Base-by-base conservation (phyloP, 2,797 vertebrate genomes). In the Acestrorhynchus altus region DNA sequence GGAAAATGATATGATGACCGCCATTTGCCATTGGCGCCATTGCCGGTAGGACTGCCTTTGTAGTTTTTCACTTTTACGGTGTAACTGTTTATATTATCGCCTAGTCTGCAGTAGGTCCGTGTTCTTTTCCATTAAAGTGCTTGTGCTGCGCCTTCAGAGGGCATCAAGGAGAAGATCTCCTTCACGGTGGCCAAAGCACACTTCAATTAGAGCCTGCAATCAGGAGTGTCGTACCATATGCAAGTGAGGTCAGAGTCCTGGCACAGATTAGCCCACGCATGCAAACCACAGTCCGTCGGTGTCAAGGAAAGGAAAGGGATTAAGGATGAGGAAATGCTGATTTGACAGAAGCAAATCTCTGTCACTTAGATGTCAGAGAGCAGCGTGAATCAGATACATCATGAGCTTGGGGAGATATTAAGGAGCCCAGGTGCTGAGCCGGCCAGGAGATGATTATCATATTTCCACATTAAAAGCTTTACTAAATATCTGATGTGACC, bases 401-500 rank as follows among this genome's bases (percentile, higher is more conserved):
- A 79, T 86, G 81, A 84, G 84, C 31, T 16, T 31, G 47, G 42
- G 63, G 63, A 86, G 85, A 84, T 88, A 88, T 90, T 87, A 87
- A 78, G 85, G 85, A 85, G 66, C 81, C 57, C 79, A 85, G 80
- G 75, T 85, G 86, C 85, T 87, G 88, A 78, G 76, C 57, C 57
- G 82, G 85, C 83, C 82, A 70, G 75, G 82, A 83, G 80, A 88
- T 87, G 81, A 88, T 92, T 90, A 90, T 88, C 89, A 92, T 90
- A 90, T 90, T 88, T 90, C 81, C 80, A 86, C 87, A 87, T 91
- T 91, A 89, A 91, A 87, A 84, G 72, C 78, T 87, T 80, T 87
- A 87, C 31, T 46, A 60, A 66, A 81, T 68, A 70, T 74, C 69
- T 59, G 1, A 35, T 35, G 31, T 35, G 68, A 70, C 31, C 12